A percentile compares a stretch with the other conserved stretches of the same genome.
Evolutionary conservation across 2,113 vertebrate genomes (phyloP).

Genomic region (Micromys minutus): DNA sequence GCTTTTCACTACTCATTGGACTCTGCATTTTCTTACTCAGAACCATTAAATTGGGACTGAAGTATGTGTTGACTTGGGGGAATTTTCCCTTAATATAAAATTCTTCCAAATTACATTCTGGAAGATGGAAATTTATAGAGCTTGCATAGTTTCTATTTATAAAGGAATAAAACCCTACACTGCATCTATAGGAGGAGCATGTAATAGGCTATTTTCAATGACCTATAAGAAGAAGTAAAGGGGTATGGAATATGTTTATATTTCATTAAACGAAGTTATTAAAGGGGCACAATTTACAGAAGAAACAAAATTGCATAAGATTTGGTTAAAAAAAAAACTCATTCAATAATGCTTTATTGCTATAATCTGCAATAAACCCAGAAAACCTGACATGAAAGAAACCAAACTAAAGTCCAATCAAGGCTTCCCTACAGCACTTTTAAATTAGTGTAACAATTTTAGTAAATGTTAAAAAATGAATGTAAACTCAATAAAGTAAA

Average conservation of each 20-base stretch:
- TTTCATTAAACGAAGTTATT: not conserved
- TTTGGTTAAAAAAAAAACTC: not conserved
- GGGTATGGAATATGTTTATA: not conserved
- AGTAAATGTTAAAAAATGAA: not conserved
- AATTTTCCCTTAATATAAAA: not conserved
- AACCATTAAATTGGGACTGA: not conserved
- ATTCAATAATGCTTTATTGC: not conserved
- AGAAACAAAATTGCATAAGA: not conserved
- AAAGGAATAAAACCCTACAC: not conserved
- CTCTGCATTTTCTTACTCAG: not conserved
- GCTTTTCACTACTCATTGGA: not conserved
- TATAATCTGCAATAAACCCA: not conserved
- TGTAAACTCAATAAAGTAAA: not conserved
- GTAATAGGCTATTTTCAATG: not conserved
- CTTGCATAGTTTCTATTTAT: not conserved
- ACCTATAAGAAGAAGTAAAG: not conserved
- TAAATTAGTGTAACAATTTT: not conserved
- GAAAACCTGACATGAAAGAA: not conserved
- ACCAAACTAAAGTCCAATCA: not conserved
- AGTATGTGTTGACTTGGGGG: not conserved
- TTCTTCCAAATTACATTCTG: slow-evolving; percentile 6
- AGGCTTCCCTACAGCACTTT: not conserved
- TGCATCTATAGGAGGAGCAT: not conserved
- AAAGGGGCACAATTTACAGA: not conserved
- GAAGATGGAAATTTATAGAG: not conserved